phyloP scores from a whole-genome alignment of 2,797 vertebrate species.

The Pseudochaenichthys georgianus region DNA sequence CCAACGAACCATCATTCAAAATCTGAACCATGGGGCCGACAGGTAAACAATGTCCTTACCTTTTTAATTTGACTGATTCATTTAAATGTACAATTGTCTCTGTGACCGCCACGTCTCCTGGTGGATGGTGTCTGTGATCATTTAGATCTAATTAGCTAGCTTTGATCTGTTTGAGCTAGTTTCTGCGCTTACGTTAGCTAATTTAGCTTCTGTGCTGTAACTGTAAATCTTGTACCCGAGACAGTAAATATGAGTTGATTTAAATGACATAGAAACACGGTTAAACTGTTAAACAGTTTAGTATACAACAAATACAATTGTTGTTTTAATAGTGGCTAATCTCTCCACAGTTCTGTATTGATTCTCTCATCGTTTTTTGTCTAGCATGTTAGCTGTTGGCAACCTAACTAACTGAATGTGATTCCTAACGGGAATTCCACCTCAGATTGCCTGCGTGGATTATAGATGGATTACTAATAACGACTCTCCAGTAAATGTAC shows the following conservation, averaged over 20 bases:
- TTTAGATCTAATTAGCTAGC: slow-evolving; percentile 3
- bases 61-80: accelerated
- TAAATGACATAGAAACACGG: too few species aligned
- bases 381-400: slow-evolving; percentile 23
- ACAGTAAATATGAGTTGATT: neutral
- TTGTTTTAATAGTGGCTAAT: accelerated
- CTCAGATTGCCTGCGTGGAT: neutral
- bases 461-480: neutral
- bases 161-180: neutral
- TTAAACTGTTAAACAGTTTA: neutral
- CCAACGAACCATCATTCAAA: slow-evolving; percentile 10
- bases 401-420: slow-evolving; percentile 7
- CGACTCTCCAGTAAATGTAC: too few species aligned
- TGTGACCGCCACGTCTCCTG: neutral
- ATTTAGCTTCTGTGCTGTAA: neutral
- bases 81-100: accelerated
- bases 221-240: neutral
- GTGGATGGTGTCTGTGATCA: too few species aligned
- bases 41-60: slow-evolving; percentile 47
- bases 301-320: accelerated
- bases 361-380: neutral
- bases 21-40: slow-evolving; percentile 74
- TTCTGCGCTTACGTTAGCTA: slow-evolving; percentile 11
- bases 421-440: neutral
- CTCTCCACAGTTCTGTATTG: neutral